Evolutionary conservation across 2,888 invertebrate species (phyloP).

Genomic region (Achlya flavicornis): DNA sequence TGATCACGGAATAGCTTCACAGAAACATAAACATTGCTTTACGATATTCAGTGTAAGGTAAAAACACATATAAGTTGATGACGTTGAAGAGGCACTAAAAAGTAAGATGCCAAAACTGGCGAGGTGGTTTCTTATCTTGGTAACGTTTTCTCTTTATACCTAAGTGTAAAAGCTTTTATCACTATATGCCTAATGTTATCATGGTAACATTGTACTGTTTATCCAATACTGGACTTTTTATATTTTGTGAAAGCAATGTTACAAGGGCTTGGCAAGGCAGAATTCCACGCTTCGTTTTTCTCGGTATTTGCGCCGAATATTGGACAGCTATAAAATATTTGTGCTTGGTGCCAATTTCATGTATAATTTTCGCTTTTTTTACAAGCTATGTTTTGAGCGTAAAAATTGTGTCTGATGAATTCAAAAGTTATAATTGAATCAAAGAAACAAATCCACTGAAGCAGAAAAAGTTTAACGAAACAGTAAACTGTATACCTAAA

Average conservation of each 20-base stretch:
- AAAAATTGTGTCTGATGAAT: background rate
- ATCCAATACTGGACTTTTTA: too few species aligned
- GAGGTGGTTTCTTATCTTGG: background rate
- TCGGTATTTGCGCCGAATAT: background rate
- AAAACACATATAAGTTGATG: background rate
- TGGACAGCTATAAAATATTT: background rate
- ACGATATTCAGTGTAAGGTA: background rate
- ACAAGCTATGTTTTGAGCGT: background rate
- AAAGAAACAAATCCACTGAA: background rate
- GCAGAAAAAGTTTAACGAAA: background rate
- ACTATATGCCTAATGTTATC: background rate
- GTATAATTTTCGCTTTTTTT: background rate
- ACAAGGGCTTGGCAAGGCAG: background rate
- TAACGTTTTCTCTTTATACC: background rate
- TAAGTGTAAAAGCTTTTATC: background rate
- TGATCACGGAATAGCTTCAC: background rate
- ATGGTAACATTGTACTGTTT: background rate
- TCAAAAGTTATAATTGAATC: conserved; percentile 1
- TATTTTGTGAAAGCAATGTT: background rate
- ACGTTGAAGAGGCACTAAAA: conserved; percentile 1
- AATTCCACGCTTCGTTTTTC: background rate
- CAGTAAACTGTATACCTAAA: background rate
- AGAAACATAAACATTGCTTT: background rate
- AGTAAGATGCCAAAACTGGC: background rate
- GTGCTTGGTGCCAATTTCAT: background rate